Evolutionary conservation across 2,113 vertebrate genomes (phyloP), one percentile per base, ranked within the genome.

Genomic region (Mola mola): DNA sequence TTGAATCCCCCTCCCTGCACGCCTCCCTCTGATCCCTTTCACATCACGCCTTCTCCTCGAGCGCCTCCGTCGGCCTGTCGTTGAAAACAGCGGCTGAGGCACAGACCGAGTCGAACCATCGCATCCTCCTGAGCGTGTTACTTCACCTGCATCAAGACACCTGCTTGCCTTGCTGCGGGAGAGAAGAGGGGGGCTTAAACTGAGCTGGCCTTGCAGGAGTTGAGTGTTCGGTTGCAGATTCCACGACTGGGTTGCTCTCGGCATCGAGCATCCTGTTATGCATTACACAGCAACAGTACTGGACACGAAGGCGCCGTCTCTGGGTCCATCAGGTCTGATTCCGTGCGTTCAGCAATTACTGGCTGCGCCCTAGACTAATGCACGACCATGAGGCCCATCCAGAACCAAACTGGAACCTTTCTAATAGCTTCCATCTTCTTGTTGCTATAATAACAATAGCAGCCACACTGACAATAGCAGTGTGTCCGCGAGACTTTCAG

Each of bases 391-490:
- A 49, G 31, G 53, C 34, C 46, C 22, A 41, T 66, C 34, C 34
- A 4, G 16, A 48, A 70, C 51, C 44, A 42, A 60, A 65, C 65
- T 76, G 63, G 60, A 69, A 44, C 12, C 25, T 66, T 63, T 65
- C 29, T 59, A 66, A 68, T 46, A 57, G 43, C 50, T 44, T 34
- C 65, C 26, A 42, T 50, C 53, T 69, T 79, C 66, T 66, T 69
- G 72, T 81, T 81, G 56, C 47, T 21, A 7, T 40, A 29, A 72
- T 52, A 79, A 79, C 73, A 78, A 25, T 59, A 41, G 47, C 2
- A 25, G 24, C 57, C 28, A 20, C 25, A 19, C 67, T 66, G 48
- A 75, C 73, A 80, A 78, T 60, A 22, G 52, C 29, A 56, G 40
- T 10, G 25, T 64, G 36, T 60, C 33, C n/a, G 21, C 12, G 8